phyloP scores from a whole-genome alignment of 1,140 invertebrate genomes.

The Mizuhopecten yessoensis region DNA sequence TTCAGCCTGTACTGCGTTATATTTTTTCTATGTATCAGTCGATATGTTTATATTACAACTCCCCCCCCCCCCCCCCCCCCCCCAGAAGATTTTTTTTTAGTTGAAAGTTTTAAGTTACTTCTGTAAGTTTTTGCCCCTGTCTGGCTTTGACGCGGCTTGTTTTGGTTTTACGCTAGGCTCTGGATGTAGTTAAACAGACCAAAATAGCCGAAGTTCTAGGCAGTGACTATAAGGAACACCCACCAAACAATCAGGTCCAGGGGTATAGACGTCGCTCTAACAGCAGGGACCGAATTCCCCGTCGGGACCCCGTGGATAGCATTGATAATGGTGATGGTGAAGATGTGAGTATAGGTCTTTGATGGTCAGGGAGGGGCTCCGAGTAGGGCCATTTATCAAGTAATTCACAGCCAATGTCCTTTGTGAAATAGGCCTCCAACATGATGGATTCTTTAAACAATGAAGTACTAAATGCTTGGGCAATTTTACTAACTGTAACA shows the following conservation, averaged over 20 bases:
- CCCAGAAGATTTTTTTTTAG: background rate
- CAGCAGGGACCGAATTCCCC: constrained; percentile 84
- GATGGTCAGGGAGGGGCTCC: constrained; percentile 39
- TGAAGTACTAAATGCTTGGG: background rate
- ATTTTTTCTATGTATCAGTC: background rate
- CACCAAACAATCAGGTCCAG: constrained; percentile 76
- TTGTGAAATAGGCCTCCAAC: constrained; percentile 24
- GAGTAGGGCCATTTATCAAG: constrained; percentile 80
- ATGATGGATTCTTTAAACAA: background rate
- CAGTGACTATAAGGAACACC: constrained; percentile 75
- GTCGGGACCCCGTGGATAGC: constrained; percentile 87
- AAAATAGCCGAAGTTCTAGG: constrained; percentile 89
- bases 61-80: background rate
- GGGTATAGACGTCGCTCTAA: constrained; percentile 83
- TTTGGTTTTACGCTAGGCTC: constrained; percentile 86
- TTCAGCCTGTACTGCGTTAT: background rate
- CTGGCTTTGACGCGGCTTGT: constrained; percentile 57
- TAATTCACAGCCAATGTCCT: constrained; percentile 67
- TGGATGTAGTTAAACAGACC: constrained; percentile 95
- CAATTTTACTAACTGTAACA: background rate
- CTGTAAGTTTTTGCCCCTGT: constrained; percentile 31
- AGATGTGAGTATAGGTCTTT: constrained; percentile 85
- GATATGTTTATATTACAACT: background rate
- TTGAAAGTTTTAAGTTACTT: constrained; percentile 14
- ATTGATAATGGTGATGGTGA: constrained; percentile 85